Base-by-base conservation (phyloP, 1,140 invertebrate genomes). In the Macrocentrus cingulum region DNA sequence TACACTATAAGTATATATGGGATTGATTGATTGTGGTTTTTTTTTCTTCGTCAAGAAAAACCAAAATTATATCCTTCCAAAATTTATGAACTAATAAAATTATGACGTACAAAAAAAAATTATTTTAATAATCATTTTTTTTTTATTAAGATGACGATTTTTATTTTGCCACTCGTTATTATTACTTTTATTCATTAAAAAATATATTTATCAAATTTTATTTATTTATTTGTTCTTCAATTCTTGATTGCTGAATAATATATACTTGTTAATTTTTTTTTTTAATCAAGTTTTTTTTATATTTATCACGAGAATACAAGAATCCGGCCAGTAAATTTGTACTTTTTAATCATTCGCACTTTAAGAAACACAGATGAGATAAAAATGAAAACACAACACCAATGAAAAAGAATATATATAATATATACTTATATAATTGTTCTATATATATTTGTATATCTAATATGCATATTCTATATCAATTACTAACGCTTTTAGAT, bases 31-130 rank as follows among this genome's bases (percentile, higher is more conserved):
- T n/a, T n/a, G n/a, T n/a, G n/a, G n/a, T n/a, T n/a, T n/a, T n/a
- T n/a, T n/a, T n/a, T n/a, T n/a, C n/a, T n/a, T n/a, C n/a, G n/a
- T 34, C 6, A 34, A 34, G 11, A 34, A 34, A 34, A 34, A 34
- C 6, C 29, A 34, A 34, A 34, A 34, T n/a, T n/a, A n/a, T n/a
- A n/a, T n/a, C n/a, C n/a, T n/a, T n/a, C n/a, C n/a, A n/a, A n/a
- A n/a, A n/a, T n/a, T n/a, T n/a, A n/a, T n/a, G n/a, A n/a, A n/a
- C n/a, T n/a, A 60, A 60, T 54, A 60, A 60, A 60, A 60, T 49
- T 39, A 60, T 60, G 51, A 41, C 36, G 51, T 54, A 59, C 34
- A 48, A 54, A 60, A 49, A n/a, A n/a, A n/a, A n/a, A n/a, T 2
- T 18, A 44, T 55, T 55, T 19, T 29, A 55, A 42, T 55, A 53